Percentiles rank a stretch among this genome's conserved stretches.
Conservation (phyloP, 2,113 vertebrate genomes). For the Arothron firmamentum region DNA sequence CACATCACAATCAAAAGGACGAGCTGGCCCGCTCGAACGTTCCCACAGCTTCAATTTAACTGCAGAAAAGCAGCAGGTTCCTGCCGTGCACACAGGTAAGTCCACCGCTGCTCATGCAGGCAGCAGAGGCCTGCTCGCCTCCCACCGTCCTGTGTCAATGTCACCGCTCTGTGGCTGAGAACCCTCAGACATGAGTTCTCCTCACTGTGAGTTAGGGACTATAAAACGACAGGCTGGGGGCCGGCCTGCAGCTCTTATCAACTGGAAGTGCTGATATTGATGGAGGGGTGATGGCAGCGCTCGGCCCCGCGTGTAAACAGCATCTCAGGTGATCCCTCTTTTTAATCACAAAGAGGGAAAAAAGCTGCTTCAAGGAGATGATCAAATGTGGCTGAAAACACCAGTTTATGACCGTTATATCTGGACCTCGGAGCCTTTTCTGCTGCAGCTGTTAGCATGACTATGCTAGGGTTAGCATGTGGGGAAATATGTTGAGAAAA, state of each 20-base stretch:
- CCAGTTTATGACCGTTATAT: not conserved
- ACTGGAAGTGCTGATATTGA: slow-evolving; percentile 75
- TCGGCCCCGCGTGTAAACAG: slow-evolving; percentile 72
- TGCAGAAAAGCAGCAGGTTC: slow-evolving; percentile 27
- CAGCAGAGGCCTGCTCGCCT: slow-evolving; percentile 63
- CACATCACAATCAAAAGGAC: not conserved
- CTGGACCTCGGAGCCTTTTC: not conserved
- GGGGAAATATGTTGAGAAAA: no score
- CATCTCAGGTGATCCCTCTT: slow-evolving; percentile 70
- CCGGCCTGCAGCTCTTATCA: slow-evolving; percentile 60
- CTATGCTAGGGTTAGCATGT: no score
- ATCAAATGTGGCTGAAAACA: slow-evolving; percentile 23
- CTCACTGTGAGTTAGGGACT: slow-evolving; percentile 70
- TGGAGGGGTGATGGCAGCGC: slow-evolving; percentile 72
- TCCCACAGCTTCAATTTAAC: slow-evolving; percentile 27
- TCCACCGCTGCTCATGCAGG: slow-evolving; percentile 47
- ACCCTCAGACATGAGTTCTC: slow-evolving; percentile 72
- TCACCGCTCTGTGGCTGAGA: slow-evolving; percentile 68
- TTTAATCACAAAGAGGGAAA: slow-evolving; percentile 43
- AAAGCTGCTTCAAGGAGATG: slow-evolving; percentile 26
- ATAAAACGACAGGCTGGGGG: slow-evolving; percentile 70
- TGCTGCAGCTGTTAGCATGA: not conserved
- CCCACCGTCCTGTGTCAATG: slow-evolving; percentile 66
- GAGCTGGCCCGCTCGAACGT: slow-evolving; percentile 10
- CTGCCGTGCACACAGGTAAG: slow-evolving; percentile 37